Percentiles rank a stretch among this genome's conserved stretches.
Evolutionary conservation across 2,797 vertebrate genomes (phyloP).

Genomic region (Apogon talboti): DNA sequence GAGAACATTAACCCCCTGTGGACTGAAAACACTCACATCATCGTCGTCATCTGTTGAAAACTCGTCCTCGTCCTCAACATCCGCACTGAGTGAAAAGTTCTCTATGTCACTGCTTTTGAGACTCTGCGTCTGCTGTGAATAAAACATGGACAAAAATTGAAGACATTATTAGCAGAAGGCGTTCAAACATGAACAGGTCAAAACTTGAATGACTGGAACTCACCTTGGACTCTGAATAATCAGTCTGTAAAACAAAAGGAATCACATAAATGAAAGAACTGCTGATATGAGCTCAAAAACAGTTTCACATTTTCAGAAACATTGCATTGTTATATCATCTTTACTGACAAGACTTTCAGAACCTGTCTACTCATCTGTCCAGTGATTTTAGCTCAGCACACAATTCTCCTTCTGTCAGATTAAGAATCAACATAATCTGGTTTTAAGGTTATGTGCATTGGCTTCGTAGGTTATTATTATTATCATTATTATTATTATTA

Average conservation of each 20-base stretch:
- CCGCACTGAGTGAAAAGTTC: slow-evolving; percentile 76
- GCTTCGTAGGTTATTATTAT: no score
- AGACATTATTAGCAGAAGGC: not conserved
- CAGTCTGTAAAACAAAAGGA: slow-evolving; percentile 63
- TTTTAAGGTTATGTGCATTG: no score
- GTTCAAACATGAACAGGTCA: not conserved
- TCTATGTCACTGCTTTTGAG: slow-evolving; percentile 82
- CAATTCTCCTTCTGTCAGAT: no score
- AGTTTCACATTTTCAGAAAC: no score
- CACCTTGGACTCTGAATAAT: slow-evolving; percentile 77
- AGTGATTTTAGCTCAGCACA: no score
- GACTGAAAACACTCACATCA: slow-evolving; percentile 65
- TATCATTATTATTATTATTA: no score
- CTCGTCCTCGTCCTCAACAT: slow-evolving; percentile 76
- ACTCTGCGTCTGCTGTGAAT: slow-evolving; percentile 49
- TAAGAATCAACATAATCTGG: no score
- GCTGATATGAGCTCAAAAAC: no score
- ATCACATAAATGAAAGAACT: not conserved
- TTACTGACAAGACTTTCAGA: no score
- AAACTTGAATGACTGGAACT: not conserved
- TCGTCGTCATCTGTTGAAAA: slow-evolving; percentile 77
- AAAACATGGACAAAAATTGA: slow-evolving; percentile 6
- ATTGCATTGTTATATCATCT: no score
- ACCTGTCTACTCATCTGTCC: no score
- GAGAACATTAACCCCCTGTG: no score